Evolutionary conservation across 2,888 invertebrate species (phyloP), one percentile per base, ranked within the genome.

Genomic region (Chirona hameri): DNA sequence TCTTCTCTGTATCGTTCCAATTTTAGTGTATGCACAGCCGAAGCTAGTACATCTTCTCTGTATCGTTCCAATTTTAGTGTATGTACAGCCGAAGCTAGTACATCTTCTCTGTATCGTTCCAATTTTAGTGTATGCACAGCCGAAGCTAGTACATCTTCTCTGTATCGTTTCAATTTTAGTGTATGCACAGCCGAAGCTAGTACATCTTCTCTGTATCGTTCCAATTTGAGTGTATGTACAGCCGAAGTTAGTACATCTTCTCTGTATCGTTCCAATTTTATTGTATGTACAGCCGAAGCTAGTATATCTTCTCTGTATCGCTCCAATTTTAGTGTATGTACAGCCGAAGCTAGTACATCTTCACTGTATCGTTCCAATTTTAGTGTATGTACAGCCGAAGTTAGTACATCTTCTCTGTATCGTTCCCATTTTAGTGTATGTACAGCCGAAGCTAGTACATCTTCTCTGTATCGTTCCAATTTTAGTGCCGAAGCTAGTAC

Each of bases 211-310:
- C 84, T 84, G 84, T 84, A 85, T 85, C 84, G 84, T 85, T 85
- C 84, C 84, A 85, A 85, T 85, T 85, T 85, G 84, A 85, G 83
- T 85, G 84, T 85, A 85, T 85, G 84, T 85, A 52, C 52, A 52
- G 52, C 52, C 52, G 52, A 52, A 52, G 52, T 12, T 52, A 18
- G 52, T 52, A 52, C 52, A 18, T 15, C 84, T 85, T 85, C 84
- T 85, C 84, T 84, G 84, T 84, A 85, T 85, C 84, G 84, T 85
- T 85, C 84, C 84, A 85, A 85, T 85, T 85, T 85, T 85, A 85
- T 83, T 85, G 84, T 85, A 85, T 85, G 84, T 85, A 52, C 52
- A 52, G 52, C 52, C 52, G 52, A 52, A 52, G 52, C 52, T 52
- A 18, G 52, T 52, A 52, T 12, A 18, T 15, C 84, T 85, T 85